Evolutionary conservation across 2,888 invertebrate species (phyloP), one percentile per base, ranked within the genome.

Genomic region (Beris chalybata): DNA sequence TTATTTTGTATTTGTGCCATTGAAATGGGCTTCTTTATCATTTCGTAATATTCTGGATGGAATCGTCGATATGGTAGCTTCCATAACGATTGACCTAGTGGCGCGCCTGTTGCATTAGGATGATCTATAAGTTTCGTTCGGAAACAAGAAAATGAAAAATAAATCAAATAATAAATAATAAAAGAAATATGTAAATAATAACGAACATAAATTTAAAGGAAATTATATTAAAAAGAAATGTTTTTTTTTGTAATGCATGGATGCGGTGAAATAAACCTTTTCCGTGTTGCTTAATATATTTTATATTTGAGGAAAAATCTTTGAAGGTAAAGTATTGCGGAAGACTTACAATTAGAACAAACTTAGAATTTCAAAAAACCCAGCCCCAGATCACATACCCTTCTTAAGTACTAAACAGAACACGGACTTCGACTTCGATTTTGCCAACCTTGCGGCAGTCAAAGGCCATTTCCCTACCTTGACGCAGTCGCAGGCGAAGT

Each of bases 31-130:
- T 93, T 92, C 77, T 95, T 93, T 61, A 99, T 98, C 77, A 96
- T 94, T 74, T 93, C 92, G 82, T 97, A 99, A 80, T 99, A 99
- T 82, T 98, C 98, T 0, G 97, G 95, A 82, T 98, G 97, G 71
- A 90, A 90, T 66, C 95, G 85, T 54, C 89, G 90, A 6, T 93
- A 93, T 0, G 98, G 98, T 66, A 99, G 83, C 75, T 93, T 92
- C 87, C 93, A 90, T 81, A 98, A 94, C 0, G 96, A 94, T 76
- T 97, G 95, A 31, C 93, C 90, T 76, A 97, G 83, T n/a, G 88
- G 85, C 2, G 87, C 84, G n/a, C 94, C 95, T 83, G 82, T 78
- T 67, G 78, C 77, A 12, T 81, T 80, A 30, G 81, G 79, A 73
- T 79, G 78, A 67, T 81, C 81, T 74, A 72, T 73, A 71, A 67